Percentiles rank a stretch among this genome's conserved stretches.
These are phyloP conservation scores for Rotaria sp. DNA, from an alignment of 2,888 invertebrate species.

Conservation along the genomic window DNA sequence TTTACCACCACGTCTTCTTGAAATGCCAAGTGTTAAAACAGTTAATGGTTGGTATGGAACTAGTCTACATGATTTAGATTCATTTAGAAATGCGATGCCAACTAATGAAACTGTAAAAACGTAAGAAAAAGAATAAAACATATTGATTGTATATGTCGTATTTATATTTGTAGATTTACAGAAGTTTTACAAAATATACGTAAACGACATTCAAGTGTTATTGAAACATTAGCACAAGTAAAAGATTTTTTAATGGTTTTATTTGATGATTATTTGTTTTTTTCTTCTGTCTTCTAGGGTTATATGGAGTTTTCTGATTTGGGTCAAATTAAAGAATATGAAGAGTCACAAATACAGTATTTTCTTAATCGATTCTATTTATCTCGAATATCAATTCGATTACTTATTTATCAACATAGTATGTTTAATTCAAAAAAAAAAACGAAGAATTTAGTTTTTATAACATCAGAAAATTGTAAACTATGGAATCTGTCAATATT, in stretches of 20 bases:
- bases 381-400: constrained; percentile 92
- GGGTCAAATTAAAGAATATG: constrained; percentile 66
- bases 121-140: constrained; percentile 1
- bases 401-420: constrained; percentile 67
- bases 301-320: constrained; percentile 88
- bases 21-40: constrained; percentile 82
- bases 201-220: constrained; percentile 89
- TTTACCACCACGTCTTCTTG: constrained; percentile 79
- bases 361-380: constrained; percentile 97
- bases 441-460: neutral
- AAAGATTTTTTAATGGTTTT: neutral
- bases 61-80: constrained; percentile 87
- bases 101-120: constrained; percentile 27
- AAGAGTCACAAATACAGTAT: constrained; percentile 65
- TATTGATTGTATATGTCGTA: constrained; percentile 22
- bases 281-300: constrained; percentile 63
- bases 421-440: neutral
- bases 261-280: neutral
- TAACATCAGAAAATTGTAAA: neutral
- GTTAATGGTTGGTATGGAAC: constrained; percentile 71
- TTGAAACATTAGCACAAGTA: constrained; percentile 85
- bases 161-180: constrained; percentile 67
- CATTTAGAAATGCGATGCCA: constrained; percentile 68
- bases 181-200: constrained; percentile 79
- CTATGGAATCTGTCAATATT: too few relatives aligned